Percentiles rank a stretch among this genome's conserved stretches.
Conservation (phyloP, 2,113 vertebrate species). For the Sinocyclocheilus grahami region DNA sequence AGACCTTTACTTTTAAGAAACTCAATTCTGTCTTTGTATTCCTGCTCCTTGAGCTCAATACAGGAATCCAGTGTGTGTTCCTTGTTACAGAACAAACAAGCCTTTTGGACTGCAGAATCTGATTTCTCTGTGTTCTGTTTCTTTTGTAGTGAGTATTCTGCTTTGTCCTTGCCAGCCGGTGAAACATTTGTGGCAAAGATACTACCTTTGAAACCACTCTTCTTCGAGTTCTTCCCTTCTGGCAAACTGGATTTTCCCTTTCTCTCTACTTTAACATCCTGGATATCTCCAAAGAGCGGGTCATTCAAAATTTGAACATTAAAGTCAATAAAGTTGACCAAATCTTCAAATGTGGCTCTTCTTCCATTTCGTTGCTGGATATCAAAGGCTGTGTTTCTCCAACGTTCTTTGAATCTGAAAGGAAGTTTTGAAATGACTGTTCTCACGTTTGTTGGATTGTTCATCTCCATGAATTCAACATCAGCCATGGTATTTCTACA, state of each 20-base stretch:
- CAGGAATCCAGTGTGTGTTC: not conserved
- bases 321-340: slow-evolving; percentile 16
- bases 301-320: slow-evolving; percentile 15
- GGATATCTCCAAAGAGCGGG: slow-evolving; percentile 27
- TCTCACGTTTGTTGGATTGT: not conserved
- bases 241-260: not conserved
- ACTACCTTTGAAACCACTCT: not conserved
- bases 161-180: not conserved
- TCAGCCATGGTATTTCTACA: slow-evolving; percentile 4
- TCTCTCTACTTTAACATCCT: not conserved
- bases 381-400: not conserved
- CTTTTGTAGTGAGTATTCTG: not conserved
- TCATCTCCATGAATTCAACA: not conserved
- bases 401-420: not conserved
- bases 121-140: not conserved
- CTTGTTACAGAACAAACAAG: slow-evolving; percentile 10
- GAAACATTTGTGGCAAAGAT: not conserved
- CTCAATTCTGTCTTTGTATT: not conserved
- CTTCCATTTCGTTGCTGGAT: not conserved
- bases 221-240: not conserved
- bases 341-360: slow-evolving; percentile 26
- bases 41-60: not conserved
- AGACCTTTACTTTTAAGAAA: not conserved
- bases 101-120: not conserved
- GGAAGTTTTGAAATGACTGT: not conserved